phyloP scores from a whole-genome alignment of 2,888 invertebrate species.

The Drosophila conformis region DNA sequence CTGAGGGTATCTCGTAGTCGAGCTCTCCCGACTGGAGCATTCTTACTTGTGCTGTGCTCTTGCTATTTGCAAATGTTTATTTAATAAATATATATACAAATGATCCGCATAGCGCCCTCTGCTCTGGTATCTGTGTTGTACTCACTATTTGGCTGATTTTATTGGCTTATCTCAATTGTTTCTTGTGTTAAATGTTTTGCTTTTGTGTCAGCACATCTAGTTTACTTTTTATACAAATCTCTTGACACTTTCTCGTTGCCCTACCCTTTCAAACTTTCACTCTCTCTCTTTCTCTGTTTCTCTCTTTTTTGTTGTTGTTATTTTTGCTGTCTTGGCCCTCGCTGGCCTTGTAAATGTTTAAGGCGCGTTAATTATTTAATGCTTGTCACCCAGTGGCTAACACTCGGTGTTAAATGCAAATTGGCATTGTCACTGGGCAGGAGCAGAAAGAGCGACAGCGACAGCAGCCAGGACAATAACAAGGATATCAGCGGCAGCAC shows the following conservation, averaged over 20 bases:
- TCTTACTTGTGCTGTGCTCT: conserved; percentile 16
- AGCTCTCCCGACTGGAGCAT: not conserved
- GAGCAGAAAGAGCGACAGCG: conserved; percentile 8
- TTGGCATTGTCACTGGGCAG: conserved; percentile 80
- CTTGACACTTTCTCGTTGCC: not conserved
- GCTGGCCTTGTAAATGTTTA: conserved; percentile 53
- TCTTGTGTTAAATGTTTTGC: conserved; percentile 63
- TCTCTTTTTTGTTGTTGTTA: not conserved
- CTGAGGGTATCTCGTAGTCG: not conserved
- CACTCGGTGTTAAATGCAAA: conserved; percentile 84
- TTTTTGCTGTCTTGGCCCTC: not conserved
- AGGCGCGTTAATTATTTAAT: conserved; percentile 84
- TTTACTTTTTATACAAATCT: conserved; percentile 47
- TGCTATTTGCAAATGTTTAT: conserved; percentile 58
- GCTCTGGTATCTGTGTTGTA: conserved; percentile 3
- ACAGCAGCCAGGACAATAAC: conserved; percentile 47
- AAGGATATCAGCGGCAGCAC: conserved; percentile 53
- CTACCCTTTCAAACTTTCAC: not conserved
- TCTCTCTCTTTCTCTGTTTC: not conserved
- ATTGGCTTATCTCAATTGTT: conserved; percentile 73
- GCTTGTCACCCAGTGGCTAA: conserved; percentile 85
- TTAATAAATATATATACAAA: conserved; percentile 66
- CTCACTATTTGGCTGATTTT: conserved; percentile 51
- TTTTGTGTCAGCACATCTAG: conserved; percentile 30
- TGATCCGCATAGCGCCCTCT: conserved; percentile 22